These are phyloP conservation scores for Pristionchus maxplancki DNA, from an alignment of 2,888 invertebrate species.

Conservation along the genomic window DNA sequence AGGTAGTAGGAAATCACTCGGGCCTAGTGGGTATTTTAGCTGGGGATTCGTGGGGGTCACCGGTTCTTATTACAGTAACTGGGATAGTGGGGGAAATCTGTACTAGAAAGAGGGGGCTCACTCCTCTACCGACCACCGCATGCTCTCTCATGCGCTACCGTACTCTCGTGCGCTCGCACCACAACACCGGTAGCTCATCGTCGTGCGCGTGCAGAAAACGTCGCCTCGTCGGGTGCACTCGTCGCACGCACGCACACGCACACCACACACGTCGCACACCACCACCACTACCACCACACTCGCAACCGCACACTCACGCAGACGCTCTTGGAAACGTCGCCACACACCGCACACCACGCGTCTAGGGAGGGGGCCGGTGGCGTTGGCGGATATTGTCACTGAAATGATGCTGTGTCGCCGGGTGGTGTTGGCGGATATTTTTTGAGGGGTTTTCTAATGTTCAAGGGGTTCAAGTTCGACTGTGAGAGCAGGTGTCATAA, in stretches of 20 bases:
- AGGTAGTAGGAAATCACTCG: neutral
- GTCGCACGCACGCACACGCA: neutral
- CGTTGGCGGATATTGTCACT: neutral
- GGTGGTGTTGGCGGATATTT: neutral
- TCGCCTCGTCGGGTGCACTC: neutral
- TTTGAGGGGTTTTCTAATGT: neutral
- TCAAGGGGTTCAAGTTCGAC: no score
- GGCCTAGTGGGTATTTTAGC: neutral
- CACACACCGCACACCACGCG: neutral
- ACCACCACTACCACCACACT: neutral
- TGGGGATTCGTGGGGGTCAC: constrained; percentile 19
- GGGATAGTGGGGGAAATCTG: neutral
- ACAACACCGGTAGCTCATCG: neutral
- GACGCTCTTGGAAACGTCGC: neutral
- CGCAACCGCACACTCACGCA: neutral
- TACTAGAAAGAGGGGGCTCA: neutral
- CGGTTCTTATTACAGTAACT: constrained; percentile 34
- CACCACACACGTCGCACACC: constrained; percentile 21
- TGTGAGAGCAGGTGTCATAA: no score
- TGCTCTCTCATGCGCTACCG: neutral
- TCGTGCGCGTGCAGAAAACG: neutral
- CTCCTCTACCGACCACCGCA: neutral
- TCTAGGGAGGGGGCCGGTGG: neutral
- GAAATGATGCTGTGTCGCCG: neutral
- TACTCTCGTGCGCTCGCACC: neutral